Conservation (phyloP, 2,113 vertebrate genomes). For the Gasterosteus aculeatus region DNA sequence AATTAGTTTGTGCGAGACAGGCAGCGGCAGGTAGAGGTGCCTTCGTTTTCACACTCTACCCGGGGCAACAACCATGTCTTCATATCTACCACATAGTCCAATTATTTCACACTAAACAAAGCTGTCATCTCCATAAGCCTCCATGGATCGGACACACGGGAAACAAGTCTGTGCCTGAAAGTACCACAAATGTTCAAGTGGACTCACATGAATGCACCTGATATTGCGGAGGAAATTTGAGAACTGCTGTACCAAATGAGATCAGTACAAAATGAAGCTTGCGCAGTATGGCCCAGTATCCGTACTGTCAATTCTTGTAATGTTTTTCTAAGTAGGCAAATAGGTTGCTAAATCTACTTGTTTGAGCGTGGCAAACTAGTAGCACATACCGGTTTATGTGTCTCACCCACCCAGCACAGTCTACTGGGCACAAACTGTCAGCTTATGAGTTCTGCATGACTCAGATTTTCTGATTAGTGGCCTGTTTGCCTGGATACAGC, state of each 20-base stretch:
- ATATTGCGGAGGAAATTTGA: background rate
- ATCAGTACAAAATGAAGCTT: constrained; percentile 14
- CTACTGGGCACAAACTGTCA: constrained; percentile 53
- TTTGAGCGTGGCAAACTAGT: constrained; percentile 30
- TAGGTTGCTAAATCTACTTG: constrained; percentile 29
- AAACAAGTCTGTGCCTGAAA: constrained; percentile 19
- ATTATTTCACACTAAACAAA: constrained; percentile 32
- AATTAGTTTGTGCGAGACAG: constrained; percentile 44
- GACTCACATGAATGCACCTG: background rate
- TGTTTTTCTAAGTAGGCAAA: constrained; percentile 22
- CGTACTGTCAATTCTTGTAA: constrained; percentile 31
- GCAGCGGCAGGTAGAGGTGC: constrained; percentile 56
- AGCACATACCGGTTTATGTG: constrained; percentile 38
- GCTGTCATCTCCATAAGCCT: constrained; percentile 15
- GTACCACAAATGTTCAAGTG: background rate
- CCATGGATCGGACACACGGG: background rate
- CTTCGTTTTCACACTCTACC: constrained; percentile 41
- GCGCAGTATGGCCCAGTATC: constrained; percentile 17
- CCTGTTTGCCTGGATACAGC: constrained; percentile 72
- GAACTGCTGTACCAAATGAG: background rate
- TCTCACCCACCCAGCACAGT: constrained; percentile 29
- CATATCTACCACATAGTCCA: constrained; percentile 10
- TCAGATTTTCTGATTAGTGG: constrained; percentile 75
- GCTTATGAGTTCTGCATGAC: constrained; percentile 72
- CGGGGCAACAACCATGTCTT: constrained; percentile 10